Conservation (phyloP, 2,797 vertebrate species). For the Pelodytes ibericus region DNA sequence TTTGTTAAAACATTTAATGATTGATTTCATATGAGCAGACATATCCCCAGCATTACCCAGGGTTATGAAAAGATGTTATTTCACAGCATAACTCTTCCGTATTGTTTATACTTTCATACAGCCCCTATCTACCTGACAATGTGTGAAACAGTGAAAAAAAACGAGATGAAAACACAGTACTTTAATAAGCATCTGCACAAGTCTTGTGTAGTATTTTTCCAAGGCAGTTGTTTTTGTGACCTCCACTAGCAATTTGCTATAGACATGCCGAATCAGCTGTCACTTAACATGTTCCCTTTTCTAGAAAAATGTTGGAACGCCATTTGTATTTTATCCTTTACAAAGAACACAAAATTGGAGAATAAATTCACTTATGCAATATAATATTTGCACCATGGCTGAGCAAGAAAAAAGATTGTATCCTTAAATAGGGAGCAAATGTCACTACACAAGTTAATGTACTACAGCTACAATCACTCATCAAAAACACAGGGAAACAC, state of each 20-base stretch:
- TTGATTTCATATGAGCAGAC: not conserved
- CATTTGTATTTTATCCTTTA: too few relatives aligned
- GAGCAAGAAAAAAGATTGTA: too few relatives aligned
- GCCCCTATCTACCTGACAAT: slow-evolving; percentile 11
- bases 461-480: too few relatives aligned
- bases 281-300: slow-evolving; percentile 7
- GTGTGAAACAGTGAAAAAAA: not conserved
- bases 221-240: not conserved
- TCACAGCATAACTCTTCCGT: slow-evolving; percentile 8
- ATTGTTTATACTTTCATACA: slow-evolving; percentile 6
- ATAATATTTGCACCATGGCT: too few relatives aligned
- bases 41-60: not conserved
- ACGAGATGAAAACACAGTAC: not conserved
- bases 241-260: slow-evolving; percentile 25
- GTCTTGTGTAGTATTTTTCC: not conserved
- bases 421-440: too few relatives aligned
- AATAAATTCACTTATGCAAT: too few relatives aligned
- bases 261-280: slow-evolving; percentile 11
- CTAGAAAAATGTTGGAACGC: slow-evolving; percentile 15
- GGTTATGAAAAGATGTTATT: slow-evolving; percentile 5
- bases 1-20: not conserved
- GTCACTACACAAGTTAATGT: too few relatives aligned
- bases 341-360: not conserved
- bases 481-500: too few relatives aligned
- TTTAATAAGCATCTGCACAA: slow-evolving; percentile 19